Evolutionary conservation across 35 echinoderm and acorn worm species (phyloP).

Genomic region (Heliocidaris tuberculata): DNA sequence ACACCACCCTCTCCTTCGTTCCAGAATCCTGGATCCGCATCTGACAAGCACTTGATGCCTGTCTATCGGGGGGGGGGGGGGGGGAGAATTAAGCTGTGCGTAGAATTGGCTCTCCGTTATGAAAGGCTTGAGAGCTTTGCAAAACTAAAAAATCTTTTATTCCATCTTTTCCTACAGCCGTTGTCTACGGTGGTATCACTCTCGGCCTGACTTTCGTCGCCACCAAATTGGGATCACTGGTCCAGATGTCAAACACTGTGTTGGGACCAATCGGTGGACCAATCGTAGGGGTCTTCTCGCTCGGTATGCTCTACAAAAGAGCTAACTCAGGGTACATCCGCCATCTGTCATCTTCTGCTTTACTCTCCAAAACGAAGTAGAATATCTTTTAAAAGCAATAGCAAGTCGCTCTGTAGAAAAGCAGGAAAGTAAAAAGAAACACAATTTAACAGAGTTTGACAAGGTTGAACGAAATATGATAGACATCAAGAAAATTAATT

Average conservation of each 20-base stretch:
- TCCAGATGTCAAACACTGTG: conserved; percentile 68
- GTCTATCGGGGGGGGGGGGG: no score
- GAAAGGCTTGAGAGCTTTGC: no score
- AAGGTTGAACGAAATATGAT: not conserved
- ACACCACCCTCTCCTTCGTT: no score
- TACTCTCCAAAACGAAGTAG: not conserved
- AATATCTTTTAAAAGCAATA: not conserved
- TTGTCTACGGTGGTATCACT: conserved; percentile 57
- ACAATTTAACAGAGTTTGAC: not conserved
- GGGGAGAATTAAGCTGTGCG: no score
- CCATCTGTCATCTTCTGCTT: not conserved
- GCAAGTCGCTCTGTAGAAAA: not conserved
- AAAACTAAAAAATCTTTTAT: not conserved
- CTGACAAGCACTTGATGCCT: no score
- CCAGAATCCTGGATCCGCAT: no score
- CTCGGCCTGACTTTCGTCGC: conserved; percentile 59
- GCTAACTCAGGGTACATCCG: conserved; percentile 72
- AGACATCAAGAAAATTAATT: not conserved
- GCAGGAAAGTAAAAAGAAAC: not conserved
- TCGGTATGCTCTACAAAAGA: conserved; percentile 78
- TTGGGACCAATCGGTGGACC: conserved; percentile 79
- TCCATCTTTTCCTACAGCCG: conserved; percentile 40
- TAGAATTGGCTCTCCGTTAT: no score
- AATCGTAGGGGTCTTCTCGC: conserved; percentile 72
- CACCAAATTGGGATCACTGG: conserved; percentile 63